Percentiles rank a stretch among this genome's conserved stretches.
Conservation (phyloP, 2,797 vertebrate species). For the Acestrorhynchus altus region DNA sequence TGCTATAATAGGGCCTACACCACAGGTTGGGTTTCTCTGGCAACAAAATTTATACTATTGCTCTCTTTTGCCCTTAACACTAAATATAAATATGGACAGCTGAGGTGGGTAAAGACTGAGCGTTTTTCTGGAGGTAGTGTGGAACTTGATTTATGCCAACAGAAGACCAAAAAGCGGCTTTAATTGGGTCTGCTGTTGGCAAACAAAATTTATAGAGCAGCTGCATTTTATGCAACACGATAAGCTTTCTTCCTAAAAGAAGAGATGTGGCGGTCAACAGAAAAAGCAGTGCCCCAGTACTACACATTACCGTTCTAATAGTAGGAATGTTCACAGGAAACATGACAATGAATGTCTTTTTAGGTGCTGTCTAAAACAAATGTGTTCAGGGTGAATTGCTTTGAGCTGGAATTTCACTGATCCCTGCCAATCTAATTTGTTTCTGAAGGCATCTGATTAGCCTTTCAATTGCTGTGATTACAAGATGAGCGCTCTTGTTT, state of each 20-base stretch:
- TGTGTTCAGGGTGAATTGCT: constrained; percentile 35
- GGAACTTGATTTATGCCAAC: constrained; percentile 68
- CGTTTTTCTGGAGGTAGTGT: constrained; percentile 64
- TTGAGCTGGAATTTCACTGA: constrained; percentile 60
- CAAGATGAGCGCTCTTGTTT: constrained; percentile 64
- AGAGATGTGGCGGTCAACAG: constrained; percentile 23
- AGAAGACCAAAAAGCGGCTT: constrained; percentile 65
- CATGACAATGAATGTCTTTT: constrained; percentile 28
- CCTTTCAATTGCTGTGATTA: constrained; percentile 65
- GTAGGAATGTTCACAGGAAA: constrained; percentile 1
- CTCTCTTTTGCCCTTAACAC: constrained; percentile 61
- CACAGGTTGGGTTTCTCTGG: constrained; percentile 63
- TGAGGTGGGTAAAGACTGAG: constrained; percentile 65
- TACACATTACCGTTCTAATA: neutral
- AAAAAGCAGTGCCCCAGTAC: neutral
- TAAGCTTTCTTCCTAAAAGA: constrained; percentile 42
- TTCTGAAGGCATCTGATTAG: constrained; percentile 64
- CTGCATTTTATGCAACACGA: constrained; percentile 53
- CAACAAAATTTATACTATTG: constrained; percentile 59
- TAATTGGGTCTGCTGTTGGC: constrained; percentile 62
- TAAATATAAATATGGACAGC: constrained; percentile 79
- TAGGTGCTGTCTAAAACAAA: constrained; percentile 38
- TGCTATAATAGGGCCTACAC: constrained; percentile 49
- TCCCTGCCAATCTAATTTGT: constrained; percentile 63
- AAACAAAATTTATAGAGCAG: constrained; percentile 61